Evolutionary conservation across 2,113 vertebrate species (phyloP).

Genomic region (Larimichthys crocea): DNA sequence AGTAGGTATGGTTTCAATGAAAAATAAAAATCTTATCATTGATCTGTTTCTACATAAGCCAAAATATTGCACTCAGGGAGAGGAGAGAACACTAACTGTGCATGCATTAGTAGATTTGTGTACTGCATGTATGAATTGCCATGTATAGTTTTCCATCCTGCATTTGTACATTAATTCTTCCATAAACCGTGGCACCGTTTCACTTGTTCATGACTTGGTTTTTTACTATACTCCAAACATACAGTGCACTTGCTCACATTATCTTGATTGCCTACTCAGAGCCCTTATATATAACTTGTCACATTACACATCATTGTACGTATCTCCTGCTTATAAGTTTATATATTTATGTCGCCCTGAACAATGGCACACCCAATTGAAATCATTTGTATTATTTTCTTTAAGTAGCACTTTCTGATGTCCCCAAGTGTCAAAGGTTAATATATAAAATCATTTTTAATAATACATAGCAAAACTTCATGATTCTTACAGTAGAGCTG

Average conservation of each 20-base stretch:
- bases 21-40: slow-evolving; percentile 79
- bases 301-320: neutral
- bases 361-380: neutral
- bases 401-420: no score
- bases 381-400: neutral
- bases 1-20: slow-evolving; percentile 50
- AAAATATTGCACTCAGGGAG: slow-evolving; percentile 41
- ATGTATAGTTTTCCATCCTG: neutral
- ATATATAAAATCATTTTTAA: neutral
- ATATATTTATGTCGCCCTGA: neutral
- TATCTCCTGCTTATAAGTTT: no score
- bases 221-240: no score
- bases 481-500: neutral
- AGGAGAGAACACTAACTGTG: neutral
- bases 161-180: neutral
- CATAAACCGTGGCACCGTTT: no score
- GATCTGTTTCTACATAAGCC: slow-evolving; percentile 81
- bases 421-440: neutral
- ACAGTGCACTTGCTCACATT: no score
- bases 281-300: neutral
- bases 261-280: neutral
- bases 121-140: neutral
- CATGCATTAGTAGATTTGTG: neutral
- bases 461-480: neutral
- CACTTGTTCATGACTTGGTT: no score